Percentiles rank a stretch among this genome's conserved stretches.
phyloP scores from a whole-genome alignment of 2,797 vertebrate species.

The Heteromormyrus szaboi region DNA sequence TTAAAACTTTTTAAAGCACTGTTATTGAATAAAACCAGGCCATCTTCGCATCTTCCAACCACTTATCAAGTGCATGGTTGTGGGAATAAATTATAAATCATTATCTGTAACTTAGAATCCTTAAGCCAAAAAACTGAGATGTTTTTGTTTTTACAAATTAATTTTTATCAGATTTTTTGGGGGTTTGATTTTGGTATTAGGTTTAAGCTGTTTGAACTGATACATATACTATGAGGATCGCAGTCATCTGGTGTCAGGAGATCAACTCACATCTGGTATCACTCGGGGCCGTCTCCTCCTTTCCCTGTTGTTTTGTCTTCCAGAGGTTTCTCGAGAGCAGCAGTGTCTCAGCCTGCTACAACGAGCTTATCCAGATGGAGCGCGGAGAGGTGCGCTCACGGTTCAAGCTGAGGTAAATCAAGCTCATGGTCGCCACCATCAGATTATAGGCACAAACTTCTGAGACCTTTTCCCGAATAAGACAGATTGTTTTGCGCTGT shows the following conservation, averaged over 20 bases:
- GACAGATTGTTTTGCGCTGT: neutral
- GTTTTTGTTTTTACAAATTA: neutral
- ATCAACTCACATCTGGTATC: slow-evolving; percentile 10
- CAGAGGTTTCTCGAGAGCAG: slow-evolving; percentile 87
- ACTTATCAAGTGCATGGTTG: neutral
- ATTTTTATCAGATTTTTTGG: neutral
- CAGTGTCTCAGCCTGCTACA: slow-evolving; percentile 83
- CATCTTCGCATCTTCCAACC: neutral
- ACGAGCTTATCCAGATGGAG: slow-evolving; percentile 88
- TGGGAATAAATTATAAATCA: neutral
- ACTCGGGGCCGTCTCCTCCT: neutral
- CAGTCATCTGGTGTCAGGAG: neutral
- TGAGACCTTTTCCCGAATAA: neutral
- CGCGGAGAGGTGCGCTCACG: slow-evolving; percentile 85
- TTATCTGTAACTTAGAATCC: neutral
- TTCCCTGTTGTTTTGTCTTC: neutral
- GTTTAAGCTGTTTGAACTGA: neutral
- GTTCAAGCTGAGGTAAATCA: slow-evolving; percentile 86
- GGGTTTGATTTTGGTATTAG: neutral
- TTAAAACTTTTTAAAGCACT: neutral
- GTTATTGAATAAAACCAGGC: neutral
- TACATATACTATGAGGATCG: neutral
- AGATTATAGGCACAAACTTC: neutral
- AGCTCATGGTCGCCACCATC: neutral
- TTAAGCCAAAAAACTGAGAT: neutral